These are phyloP conservation scores for Alloscopus bannaensis DNA, from an alignment of 2,888 invertebrate species.

Conservation along the genomic window DNA sequence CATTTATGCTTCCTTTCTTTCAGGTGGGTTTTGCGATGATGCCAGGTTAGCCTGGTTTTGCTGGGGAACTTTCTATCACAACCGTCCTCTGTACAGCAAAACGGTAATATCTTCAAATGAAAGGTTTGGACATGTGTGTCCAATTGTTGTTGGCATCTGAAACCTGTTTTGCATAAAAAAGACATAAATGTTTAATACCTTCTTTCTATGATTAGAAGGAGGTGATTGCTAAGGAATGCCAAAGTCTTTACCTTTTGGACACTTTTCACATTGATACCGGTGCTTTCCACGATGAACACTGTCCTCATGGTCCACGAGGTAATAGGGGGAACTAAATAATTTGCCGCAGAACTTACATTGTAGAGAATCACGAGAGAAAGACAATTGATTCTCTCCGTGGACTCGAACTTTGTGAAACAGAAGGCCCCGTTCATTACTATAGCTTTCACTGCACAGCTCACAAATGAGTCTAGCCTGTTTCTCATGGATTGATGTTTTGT, in stretches of 20 bases:
- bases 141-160: not conserved
- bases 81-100: slow-evolving; percentile 15
- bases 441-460: slow-evolving; percentile 3
- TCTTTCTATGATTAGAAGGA: no score
- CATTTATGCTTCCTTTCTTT: not conserved
- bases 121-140: not conserved
- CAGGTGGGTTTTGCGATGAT: not conserved
- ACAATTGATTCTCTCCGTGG: not conserved
- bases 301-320: not conserved
- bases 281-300: not conserved
- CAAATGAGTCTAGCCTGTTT: slow-evolving; percentile 1
- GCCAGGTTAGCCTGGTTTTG: not conserved
- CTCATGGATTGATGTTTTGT: not conserved
- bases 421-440: not conserved
- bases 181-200: no score
- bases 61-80: not conserved
- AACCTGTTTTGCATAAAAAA: not conserved
- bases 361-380: not conserved
- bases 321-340: slow-evolving; percentile 12
- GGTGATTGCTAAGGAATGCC: no score
- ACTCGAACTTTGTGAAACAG: slow-evolving; percentile 7
- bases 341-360: not conserved
- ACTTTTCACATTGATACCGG: slow-evolving; percentile 10
- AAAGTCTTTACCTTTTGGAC: no score
- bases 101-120: not conserved